These are phyloP conservation scores for Megaptera novaeangliae DNA, from an alignment of 2,113 vertebrate genomes.

Conservation along the genomic window DNA sequence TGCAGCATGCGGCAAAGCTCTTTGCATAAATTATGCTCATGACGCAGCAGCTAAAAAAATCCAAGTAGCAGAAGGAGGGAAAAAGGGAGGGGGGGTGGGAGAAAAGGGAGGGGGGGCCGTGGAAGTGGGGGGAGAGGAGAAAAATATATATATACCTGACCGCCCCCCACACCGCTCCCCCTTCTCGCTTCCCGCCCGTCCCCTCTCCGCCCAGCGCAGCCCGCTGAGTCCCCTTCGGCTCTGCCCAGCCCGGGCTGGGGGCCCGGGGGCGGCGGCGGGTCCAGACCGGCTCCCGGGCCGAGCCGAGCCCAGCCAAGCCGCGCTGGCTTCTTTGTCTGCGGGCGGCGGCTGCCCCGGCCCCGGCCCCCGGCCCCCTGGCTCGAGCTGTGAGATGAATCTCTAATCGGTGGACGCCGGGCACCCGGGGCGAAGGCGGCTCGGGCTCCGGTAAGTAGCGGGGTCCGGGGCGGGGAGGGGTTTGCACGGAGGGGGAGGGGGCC, in stretches of 20 bases:
- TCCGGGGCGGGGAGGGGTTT: conserved; percentile 74
- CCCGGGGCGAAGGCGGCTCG: conserved; percentile 55
- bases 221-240: conserved; percentile 10
- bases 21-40: conserved; percentile 99
- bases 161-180: conserved; percentile 13
- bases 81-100: conserved; percentile 72
- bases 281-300: conserved; percentile 61
- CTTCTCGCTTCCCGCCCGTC: not conserved
- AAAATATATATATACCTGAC: conserved; percentile 58
- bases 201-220: conserved; percentile 4
- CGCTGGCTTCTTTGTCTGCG: conserved; percentile 72
- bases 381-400: conserved; percentile 46
- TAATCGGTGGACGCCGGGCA: conserved; percentile 55
- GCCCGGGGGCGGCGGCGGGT: conserved; percentile 53
- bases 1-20: conserved; percentile 86
- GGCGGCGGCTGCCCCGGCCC: conserved; percentile 52
- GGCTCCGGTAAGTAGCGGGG: conserved; percentile 71
- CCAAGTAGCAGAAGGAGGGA: conserved; percentile 80
- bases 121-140: conserved; percentile 22
- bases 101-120: not conserved
- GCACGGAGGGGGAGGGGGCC: conserved; percentile 80
- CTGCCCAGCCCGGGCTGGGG: conserved; percentile 21
- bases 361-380: conserved; percentile 33
- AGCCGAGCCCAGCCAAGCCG: conserved; percentile 48
- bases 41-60: conserved; percentile 96